A percentile compares a stretch with the other conserved stretches of the same genome.
phyloP scores from a whole-genome alignment of 2,888 invertebrate genomes.

The Tribolium freemani region DNA sequence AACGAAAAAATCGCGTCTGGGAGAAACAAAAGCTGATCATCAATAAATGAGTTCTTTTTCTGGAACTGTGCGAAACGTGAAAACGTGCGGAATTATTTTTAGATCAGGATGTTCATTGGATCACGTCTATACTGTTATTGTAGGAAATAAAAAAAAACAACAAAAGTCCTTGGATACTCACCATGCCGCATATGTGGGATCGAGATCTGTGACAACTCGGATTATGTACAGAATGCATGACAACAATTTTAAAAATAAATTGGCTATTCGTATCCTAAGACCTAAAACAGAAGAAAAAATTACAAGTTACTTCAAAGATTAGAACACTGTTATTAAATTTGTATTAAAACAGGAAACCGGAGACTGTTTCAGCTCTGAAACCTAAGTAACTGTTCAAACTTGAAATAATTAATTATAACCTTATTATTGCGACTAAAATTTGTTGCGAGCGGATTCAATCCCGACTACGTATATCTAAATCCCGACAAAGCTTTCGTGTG shows the following conservation, averaged over 20 bases:
- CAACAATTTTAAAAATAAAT: slow-evolving; percentile 96
- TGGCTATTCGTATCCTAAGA: slow-evolving; percentile 97
- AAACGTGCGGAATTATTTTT: slow-evolving; percentile 21
- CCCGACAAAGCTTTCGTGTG: background rate
- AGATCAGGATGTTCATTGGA: slow-evolving; percentile 10
- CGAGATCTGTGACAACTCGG: slow-evolving; percentile 90
- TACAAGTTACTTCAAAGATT: background rate
- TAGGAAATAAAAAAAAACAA: background rate
- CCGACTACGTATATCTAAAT: too few relatives aligned
- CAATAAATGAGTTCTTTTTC: background rate
- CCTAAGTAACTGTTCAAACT: slow-evolving; percentile 17
- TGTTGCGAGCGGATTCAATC: slow-evolving; percentile 4
- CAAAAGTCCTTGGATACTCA: slow-evolving; percentile 70
- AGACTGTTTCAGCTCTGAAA: slow-evolving; percentile 5
- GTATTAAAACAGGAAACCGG: slow-evolving; percentile 4
- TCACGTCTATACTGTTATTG: slow-evolving; percentile 1
- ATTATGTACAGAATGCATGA: slow-evolving; percentile 97
- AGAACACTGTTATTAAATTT: slow-evolving; percentile 25
- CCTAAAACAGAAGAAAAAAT: slow-evolving; percentile 75
- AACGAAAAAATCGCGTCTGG: too few relatives aligned
- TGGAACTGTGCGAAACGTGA: slow-evolving; percentile 20
- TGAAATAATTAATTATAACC: slow-evolving; percentile 26
- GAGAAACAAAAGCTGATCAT: background rate
- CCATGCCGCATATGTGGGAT: slow-evolving; percentile 91
- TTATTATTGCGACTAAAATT: slow-evolving; percentile 7